Evolutionary conservation across 2,113 vertebrate genomes (phyloP), one percentile per base, ranked within the genome.

Genomic region (Eidolon helvum): DNA sequence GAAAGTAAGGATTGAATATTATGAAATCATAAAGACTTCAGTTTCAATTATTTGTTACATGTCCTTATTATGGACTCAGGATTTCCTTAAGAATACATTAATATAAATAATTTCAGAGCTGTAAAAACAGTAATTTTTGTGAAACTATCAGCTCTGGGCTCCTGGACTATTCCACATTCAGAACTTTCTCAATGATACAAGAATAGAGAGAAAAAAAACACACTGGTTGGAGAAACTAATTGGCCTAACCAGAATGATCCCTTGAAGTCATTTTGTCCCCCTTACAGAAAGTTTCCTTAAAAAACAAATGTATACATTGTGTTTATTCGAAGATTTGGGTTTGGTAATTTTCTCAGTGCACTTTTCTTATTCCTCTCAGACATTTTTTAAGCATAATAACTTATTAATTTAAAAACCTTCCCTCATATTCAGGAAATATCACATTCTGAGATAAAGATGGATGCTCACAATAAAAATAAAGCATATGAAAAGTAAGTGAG

Each of bases 1-100:
- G 50, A 94, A 94, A 87, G 33, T 71, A 94, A 83, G 43, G 50
- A 53, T 18, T 89, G 57, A 63, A 63, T 45, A 83, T 85, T 95
- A 45, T 5, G 35, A 91, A 80, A 91, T 79, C 30, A 65, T 68
- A 19, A 87, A 90, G 21, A 83, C 40, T 91, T 95, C 33, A 48
- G 6, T 91, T 91, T 94, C 12, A 89, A 28, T 50, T 79, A 93
- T 77, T 71, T 74, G 40, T 87, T 87, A 66, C 30, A 55, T 69
- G 43, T 7, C 10, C 18, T 92, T 75, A 69, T 66, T 45, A 71
- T 30, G 40, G 38, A 96, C 38, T 75, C 35, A 66, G n/a, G 28
- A 75, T 88, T 92, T 96, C 59, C 50, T 92, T 68, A 4, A 65
- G 59, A 74, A 38, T 69, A 4, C 35, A 43, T 82, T 92, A 55